Evolutionary conservation across 2,888 invertebrate species (phyloP).

Genomic region (Thyatira batis): DNA sequence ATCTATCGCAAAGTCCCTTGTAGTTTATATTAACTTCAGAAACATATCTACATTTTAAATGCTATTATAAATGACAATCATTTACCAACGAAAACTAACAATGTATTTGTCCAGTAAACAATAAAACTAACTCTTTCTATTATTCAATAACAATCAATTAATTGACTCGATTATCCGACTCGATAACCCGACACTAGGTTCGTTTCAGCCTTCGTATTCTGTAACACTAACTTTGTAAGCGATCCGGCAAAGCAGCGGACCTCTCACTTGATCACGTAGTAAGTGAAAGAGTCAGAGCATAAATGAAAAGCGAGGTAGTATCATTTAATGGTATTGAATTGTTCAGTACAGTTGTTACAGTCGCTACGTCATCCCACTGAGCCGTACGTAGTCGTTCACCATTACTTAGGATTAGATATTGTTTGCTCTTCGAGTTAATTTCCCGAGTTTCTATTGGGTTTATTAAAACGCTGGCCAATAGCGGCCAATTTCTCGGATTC

Average conservation of each 20-base stretch:
- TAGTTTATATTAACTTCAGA: no score
- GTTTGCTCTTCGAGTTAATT: slow-evolving; percentile 43
- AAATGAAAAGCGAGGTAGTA: no score
- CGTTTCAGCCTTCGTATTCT: neutral
- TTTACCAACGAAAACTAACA: no score
- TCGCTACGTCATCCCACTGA: slow-evolving; percentile 31
- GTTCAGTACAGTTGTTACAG: slow-evolving; percentile 28
- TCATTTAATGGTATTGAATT: no score
- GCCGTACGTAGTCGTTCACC: slow-evolving; percentile 14
- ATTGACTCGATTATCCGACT: neutral
- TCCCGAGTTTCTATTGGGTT: slow-evolving; percentile 28
- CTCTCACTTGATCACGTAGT: no score
- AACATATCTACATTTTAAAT: no score
- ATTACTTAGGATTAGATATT: slow-evolving; percentile 34
- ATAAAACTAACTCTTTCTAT: neutral
- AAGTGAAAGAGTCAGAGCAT: no score
- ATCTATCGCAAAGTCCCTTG: no score
- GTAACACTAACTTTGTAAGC: neutral
- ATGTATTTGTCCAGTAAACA: no score
- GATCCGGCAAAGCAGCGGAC: slow-evolving; percentile 11
- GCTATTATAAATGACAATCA: no score
- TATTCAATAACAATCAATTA: neutral
- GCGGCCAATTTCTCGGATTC: neutral
- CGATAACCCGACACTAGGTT: neutral
- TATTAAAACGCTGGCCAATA: slow-evolving; percentile 16